These are phyloP conservation scores for Drosophila ezoana DNA, from an alignment of 2,888 invertebrate species.

Conservation along the genomic window DNA sequence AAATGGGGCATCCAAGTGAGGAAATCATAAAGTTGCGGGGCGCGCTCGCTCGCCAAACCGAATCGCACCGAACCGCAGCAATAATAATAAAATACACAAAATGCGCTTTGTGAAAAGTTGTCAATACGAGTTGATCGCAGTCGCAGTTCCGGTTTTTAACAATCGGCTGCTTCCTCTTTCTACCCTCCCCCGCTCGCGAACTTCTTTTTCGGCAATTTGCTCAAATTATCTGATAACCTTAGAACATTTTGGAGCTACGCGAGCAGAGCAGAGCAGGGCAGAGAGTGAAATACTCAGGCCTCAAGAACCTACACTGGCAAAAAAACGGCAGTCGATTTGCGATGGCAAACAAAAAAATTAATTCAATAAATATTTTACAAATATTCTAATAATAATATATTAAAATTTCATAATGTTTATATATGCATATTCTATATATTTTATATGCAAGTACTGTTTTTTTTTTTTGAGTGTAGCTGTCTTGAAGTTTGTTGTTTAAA, in stretches of 20 bases:
- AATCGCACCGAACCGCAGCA: neutral
- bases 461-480: slow-evolving; percentile 40
- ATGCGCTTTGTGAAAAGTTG: slow-evolving; percentile 27
- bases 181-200: neutral
- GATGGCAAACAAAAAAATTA: too few relatives aligned
- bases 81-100: neutral
- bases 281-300: neutral
- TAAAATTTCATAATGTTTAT: too few relatives aligned
- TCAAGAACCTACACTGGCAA: neutral
- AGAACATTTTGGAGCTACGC: slow-evolving; percentile 8
- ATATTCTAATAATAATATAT: too few relatives aligned
- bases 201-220: slow-evolving; percentile 25
- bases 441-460: too few relatives aligned
- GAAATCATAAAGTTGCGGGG: slow-evolving; percentile 30
- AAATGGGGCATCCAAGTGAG: slow-evolving; percentile 35
- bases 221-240: slow-evolving; percentile 31
- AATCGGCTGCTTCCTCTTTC: neutral
- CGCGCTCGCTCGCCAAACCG: slow-evolving; percentile 4
- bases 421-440: too few relatives aligned
- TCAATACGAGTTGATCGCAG: slow-evolving; percentile 16
- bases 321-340: too few relatives aligned
- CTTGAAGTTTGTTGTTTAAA: slow-evolving; percentile 25
- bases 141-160: slow-evolving; percentile 12
- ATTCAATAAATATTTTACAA: too few relatives aligned
- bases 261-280: too few relatives aligned